Evolutionary conservation across 2,888 invertebrate species (phyloP), one percentile per base, ranked within the genome.

Genomic region (Leptinotarsa haldemani): DNA sequence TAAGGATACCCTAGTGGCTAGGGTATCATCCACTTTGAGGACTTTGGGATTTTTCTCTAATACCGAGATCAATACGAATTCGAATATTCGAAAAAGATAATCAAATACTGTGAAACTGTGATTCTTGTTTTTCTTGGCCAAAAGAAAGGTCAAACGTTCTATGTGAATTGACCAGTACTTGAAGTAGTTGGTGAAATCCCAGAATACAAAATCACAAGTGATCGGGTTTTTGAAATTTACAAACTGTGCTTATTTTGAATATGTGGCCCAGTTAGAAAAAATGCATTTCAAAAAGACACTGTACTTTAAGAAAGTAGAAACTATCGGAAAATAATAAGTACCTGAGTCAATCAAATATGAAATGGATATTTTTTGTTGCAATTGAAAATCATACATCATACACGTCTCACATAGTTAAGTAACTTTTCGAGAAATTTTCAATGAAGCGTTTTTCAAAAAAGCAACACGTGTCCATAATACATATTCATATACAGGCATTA

Each of bases 1-100:
- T 89, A 95, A 94, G 85, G 94, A 93, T 67, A 91, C 92, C 80
- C 89, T 97, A 16, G 90, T 95, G 70, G 88, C 90, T 64, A 90
- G 93, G 81, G 93, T 93, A 3, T 92, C 93, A 70, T 89, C 90
- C 70, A 93, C 94, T 48, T 89, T 97, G 73, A 90, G 90, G 78
- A 91, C 89, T 63, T 90, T 97, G 61, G 94, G 93, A 65, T 96
- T 95, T 87, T 92, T 93, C 63, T 73, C 75, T 58, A 75, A 70
- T 50, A 61, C 46, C 15, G 78, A 78, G 46, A 75, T 16, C 30
- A 77, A 74, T 58, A 71, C 70, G 4, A 74, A 47, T 50, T 69
- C 58, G 46, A 80, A 74, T 71, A 73, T 78, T 69, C 76, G 76
- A 58, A 80, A 80, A 70, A 74, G 80, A 76, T 80, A 79, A 78